Evolutionary conservation across 2,113 vertebrate species (phyloP).

Genomic region (Oxygymnocypris stewartii): DNA sequence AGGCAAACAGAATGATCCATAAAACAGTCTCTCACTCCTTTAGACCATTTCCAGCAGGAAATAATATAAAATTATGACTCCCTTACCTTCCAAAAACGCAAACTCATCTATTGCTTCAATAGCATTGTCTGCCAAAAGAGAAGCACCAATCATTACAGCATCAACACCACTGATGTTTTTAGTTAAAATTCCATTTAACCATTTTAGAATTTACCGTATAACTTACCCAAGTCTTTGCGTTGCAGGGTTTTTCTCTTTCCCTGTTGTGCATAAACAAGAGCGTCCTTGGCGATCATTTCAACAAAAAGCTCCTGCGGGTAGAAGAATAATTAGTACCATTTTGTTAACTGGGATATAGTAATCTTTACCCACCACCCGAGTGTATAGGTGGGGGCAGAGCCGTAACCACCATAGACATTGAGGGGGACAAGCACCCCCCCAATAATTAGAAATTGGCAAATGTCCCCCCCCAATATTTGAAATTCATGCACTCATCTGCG

Average conservation of each 20-base stretch:
- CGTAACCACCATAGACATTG: too few relatives aligned
- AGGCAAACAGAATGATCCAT: constrained; percentile 15
- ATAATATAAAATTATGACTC: neutral
- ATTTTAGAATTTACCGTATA: neutral
- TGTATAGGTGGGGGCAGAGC: neutral
- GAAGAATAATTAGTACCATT: neutral
- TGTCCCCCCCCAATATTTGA: too few relatives aligned
- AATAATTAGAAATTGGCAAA: too few relatives aligned
- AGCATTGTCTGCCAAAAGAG: constrained; percentile 83
- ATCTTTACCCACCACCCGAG: neutral
- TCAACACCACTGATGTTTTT: neutral
- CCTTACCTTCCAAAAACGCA: constrained; percentile 93
- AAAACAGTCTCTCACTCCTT: neutral
- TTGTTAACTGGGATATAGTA: neutral
- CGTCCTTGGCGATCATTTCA: constrained; percentile 95
- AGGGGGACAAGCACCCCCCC: too few relatives aligned
- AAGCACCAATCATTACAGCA: constrained; percentile 11
- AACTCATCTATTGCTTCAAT: constrained; percentile 96
- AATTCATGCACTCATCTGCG: too few relatives aligned
- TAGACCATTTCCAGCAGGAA: neutral
- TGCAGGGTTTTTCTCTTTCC: constrained; percentile 96
- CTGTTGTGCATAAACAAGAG: constrained; percentile 89
- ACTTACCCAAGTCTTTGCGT: constrained; percentile 90
- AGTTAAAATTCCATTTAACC: neutral
- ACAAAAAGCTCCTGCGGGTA: constrained; percentile 89